Percentiles rank a stretch among this genome's conserved stretches.
Conservation (phyloP, 2,113 vertebrate species). For the Psilopsiagon aymara region DNA sequence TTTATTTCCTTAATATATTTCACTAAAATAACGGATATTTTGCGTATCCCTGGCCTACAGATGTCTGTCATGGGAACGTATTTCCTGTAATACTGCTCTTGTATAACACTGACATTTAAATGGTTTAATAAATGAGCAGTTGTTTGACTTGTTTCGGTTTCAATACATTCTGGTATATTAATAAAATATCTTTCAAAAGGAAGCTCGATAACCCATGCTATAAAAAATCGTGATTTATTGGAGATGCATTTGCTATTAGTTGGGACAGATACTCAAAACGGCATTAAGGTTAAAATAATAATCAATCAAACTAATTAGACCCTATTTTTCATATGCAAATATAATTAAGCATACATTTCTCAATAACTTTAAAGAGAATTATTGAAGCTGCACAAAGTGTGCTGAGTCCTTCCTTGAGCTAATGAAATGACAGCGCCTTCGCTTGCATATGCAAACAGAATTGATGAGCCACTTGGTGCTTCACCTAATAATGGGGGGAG, state of each 20-base stretch:
- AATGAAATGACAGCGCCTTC: constrained; percentile 63
- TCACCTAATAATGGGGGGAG: background rate
- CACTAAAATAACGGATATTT: constrained; percentile 77
- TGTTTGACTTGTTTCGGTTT: constrained; percentile 83
- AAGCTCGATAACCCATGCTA: constrained; percentile 70
- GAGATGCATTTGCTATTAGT: constrained; percentile 75
- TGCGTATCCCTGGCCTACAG: constrained; percentile 66
- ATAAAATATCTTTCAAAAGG: constrained; percentile 80
- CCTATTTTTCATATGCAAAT: constrained; percentile 86
- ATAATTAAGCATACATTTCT: constrained; percentile 83
- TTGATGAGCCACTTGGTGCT: constrained; percentile 38
- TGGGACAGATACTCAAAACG: constrained; percentile 84
- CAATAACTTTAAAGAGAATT: constrained; percentile 80
- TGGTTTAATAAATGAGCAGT: constrained; percentile 81
- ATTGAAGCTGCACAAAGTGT: constrained; percentile 61
- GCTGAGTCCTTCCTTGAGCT: constrained; percentile 62
- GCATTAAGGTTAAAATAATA: constrained; percentile 86
- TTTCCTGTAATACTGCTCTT: constrained; percentile 76
- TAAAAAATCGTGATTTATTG: constrained; percentile 82
- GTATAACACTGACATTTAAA: constrained; percentile 80
- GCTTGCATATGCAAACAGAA: constrained; percentile 69
- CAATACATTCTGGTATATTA: constrained; percentile 79
- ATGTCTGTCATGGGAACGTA: constrained; percentile 67
- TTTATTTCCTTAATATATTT: constrained; percentile 82
- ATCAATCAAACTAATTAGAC: constrained; percentile 86